Base-by-base conservation (phyloP, 2,797 vertebrate species). In the Loriculus beryllinus region DNA sequence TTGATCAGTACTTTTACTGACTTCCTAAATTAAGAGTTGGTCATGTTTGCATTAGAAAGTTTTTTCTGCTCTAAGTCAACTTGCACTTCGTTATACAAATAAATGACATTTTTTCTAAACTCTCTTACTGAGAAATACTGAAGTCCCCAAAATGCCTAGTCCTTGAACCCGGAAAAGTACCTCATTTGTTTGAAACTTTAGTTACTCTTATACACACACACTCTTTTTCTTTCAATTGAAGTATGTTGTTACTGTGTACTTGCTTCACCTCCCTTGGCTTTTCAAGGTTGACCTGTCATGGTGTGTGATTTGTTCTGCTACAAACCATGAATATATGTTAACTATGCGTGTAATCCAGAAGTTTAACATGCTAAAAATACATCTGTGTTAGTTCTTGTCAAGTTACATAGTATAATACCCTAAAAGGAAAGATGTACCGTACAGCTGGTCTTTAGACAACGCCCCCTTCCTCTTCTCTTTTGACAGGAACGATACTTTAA, bases 321-420 rank as follows among this genome's bases (percentile, higher is more conserved):
- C 42, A 63, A 43, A 68, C 56, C 20, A 63, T 9, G 20, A 93
- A 90, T 86, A 25, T 95, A 91, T 94, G 82, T 91, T 94, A 95
- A 80, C 68, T 89, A 94, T 95, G 88, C 39, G 11, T 93, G 79
- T 76, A 86, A 93, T 94, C 74, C 62, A 86, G 80, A 95, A 87
- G 65, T 92, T 90, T 90, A 65, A 79, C 37, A 12, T 92, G 92
- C 96, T 96, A 96, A 96, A 96, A 96, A 97, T 96, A 95, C 13
- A 59, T 94, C 81, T 69, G 5, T 88, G 25, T 82, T 90, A 67
- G 78, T 91, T 95, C 75, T 51, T 94, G 85, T 93, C 82, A 85
- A 80, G 91, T 93, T 87, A 86, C 91, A 94, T 83, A 78, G 39
- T 78, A 59, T 92, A 90, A 92, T 96, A 96, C 95, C 95, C 64